Evolutionary conservation across 2,888 invertebrate genomes (phyloP).

Genomic region (Pterostichus niger): DNA sequence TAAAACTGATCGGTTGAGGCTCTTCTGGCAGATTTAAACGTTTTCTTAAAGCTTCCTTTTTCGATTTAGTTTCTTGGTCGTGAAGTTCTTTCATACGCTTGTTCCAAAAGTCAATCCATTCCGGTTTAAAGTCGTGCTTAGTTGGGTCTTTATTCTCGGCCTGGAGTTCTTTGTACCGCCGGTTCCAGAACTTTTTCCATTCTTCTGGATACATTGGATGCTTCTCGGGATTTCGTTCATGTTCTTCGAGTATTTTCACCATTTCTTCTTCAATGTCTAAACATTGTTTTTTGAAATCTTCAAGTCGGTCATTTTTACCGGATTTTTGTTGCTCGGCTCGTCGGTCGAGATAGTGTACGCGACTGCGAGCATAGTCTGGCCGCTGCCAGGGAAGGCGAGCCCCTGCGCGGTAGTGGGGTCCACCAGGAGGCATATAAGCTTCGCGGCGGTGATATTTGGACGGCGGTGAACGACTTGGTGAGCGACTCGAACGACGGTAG

Average conservation of each 20-base stretch:
- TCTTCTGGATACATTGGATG: constrained; percentile 93
- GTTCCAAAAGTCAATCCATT: constrained; percentile 94
- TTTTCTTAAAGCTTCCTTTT: constrained; percentile 85
- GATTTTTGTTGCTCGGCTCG: constrained; percentile 7
- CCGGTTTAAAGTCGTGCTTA: constrained; percentile 91
- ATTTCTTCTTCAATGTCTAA: constrained; percentile 80
- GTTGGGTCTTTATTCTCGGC: constrained; percentile 87
- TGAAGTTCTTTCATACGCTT: constrained; percentile 89
- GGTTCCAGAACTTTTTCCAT: constrained; percentile 95
- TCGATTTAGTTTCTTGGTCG: constrained; percentile 82
- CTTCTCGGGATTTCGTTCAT: constrained; percentile 92
- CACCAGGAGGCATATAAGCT: background rate
- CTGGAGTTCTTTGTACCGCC: constrained; percentile 89
- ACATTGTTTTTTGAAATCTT: constrained; percentile 78
- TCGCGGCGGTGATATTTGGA: constrained; percentile 21
- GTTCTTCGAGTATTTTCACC: constrained; percentile 84
- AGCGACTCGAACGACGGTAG: constrained; percentile 62
- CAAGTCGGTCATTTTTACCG: constrained; percentile 77
- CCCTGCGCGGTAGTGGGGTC: constrained; percentile 12
- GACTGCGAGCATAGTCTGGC: constrained; percentile 70
- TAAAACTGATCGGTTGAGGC: constrained; percentile 75
- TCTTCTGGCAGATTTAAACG: constrained; percentile 76
- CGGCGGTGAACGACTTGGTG: constrained; percentile 54
- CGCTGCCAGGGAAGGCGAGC: constrained; percentile 71
- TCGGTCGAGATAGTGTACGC: constrained; percentile 40